phyloP scores from a whole-genome alignment of 2,797 vertebrate species.

The Gambusia yucatana region DNA sequence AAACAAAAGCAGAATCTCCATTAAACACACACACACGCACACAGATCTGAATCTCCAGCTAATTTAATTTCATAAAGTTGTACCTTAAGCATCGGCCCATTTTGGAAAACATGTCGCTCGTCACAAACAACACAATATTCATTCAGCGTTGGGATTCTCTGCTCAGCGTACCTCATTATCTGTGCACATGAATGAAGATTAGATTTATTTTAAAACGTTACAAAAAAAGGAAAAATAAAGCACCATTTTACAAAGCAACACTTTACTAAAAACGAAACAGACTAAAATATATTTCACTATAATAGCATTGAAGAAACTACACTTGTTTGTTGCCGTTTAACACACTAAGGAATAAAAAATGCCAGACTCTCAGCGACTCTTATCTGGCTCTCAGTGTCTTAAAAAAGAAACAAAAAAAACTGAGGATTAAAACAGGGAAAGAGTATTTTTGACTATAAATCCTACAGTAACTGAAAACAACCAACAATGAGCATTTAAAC shows the following conservation, averaged over 20 bases:
- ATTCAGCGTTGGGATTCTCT: conserved; percentile 92
- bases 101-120: conserved; percentile 96
- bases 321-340: neutral
- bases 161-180: conserved; percentile 96
- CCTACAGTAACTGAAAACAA: neutral
- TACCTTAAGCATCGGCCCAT: conserved; percentile 96
- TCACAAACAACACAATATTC: conserved; percentile 97
- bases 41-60: neutral
- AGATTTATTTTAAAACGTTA: too few relatives aligned
- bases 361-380: neutral
- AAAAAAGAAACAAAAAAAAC: neutral
- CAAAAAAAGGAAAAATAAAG: too few relatives aligned
- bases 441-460: neutral
- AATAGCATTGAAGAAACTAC: neutral
- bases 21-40: neutral
- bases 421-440: neutral
- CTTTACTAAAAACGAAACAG: too few relatives aligned
- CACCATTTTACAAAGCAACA: too few relatives aligned
- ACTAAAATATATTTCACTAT: neutral
- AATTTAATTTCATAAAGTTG: neutral
- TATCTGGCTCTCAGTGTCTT: neutral
- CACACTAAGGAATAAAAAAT: neutral
- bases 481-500: neutral
- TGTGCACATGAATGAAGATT: conserved; percentile 48
- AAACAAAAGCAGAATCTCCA: conserved; percentile 1